A percentile compares a stretch with the other conserved stretches of the same genome.
These are phyloP conservation scores for Martes martes DNA, from an alignment of 2,113 vertebrate species.

Conservation along the genomic window DNA sequence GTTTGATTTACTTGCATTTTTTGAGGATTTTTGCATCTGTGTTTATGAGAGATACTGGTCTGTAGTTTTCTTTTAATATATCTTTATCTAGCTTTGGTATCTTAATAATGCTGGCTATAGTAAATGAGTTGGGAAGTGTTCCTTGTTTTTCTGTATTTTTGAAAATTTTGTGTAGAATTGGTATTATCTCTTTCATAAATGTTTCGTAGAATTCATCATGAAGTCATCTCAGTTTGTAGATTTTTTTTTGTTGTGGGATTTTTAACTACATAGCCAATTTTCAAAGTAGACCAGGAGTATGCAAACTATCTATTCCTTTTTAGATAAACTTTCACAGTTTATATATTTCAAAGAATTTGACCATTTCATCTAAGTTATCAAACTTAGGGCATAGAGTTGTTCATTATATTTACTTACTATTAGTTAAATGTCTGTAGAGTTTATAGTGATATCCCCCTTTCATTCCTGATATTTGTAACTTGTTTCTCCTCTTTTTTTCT, in stretches of 20 bases:
- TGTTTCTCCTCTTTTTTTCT: neutral
- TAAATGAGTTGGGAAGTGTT: neutral
- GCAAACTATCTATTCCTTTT: neutral
- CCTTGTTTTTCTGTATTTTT: neutral
- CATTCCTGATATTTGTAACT: neutral
- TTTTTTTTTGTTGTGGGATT: neutral
- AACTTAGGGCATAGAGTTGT: neutral
- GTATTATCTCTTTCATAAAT: neutral
- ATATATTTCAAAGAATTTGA: neutral
- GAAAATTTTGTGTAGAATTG: neutral
- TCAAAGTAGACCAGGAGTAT: neutral
- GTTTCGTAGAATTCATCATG: neutral
- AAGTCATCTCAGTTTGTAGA: neutral
- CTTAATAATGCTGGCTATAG: neutral
- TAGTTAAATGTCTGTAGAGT: neutral
- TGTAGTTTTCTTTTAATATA: neutral
- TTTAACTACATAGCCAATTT: neutral
- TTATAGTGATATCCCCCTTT: neutral
- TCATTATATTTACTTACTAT: neutral
- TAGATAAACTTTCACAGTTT: conserved; percentile 27
- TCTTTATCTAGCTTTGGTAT: neutral
- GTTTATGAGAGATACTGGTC: neutral
- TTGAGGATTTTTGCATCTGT: neutral
- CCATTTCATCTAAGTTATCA: neutral
- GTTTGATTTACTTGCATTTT: neutral